Evolutionary conservation across 2,113 vertebrate species (phyloP).

Genomic region (Triplophysa siluroides): DNA sequence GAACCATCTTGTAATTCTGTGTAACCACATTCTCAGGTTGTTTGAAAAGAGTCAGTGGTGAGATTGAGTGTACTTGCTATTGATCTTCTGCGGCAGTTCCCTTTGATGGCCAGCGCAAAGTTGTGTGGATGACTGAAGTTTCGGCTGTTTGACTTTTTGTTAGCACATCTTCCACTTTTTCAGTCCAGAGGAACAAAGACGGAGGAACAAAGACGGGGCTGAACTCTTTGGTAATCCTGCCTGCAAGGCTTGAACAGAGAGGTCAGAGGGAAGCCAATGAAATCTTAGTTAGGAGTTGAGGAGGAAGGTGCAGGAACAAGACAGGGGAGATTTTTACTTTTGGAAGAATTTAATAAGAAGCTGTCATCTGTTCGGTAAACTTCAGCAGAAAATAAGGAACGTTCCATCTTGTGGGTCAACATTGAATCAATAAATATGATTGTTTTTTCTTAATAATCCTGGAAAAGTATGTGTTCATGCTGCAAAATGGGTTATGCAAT

Average conservation of each 20-base stretch:
- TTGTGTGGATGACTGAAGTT: conserved; percentile 69
- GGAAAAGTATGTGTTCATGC: conserved; percentile 62
- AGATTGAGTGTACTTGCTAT: conserved; percentile 39
- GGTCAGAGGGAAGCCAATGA: conserved; percentile 74
- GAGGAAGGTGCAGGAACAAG: conserved; percentile 59
- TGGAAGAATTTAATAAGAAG: conserved; percentile 71
- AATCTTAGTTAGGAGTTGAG: conserved; percentile 69
- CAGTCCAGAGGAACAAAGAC: conserved; percentile 69
- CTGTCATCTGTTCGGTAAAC: conserved; percentile 5
- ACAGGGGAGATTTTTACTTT: conserved; percentile 66
- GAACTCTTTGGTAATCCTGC: conserved; percentile 76
- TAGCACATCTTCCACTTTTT: conserved; percentile 68
- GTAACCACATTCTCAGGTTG: conserved; percentile 15
- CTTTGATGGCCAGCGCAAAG: conserved; percentile 29
- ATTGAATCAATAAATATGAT: too few relatives aligned
- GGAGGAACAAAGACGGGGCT: conserved; percentile 33
- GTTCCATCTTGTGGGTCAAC: background rate
- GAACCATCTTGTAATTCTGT: conserved; percentile 32
- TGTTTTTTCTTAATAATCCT: conserved; percentile 61
- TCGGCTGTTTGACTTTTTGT: conserved; percentile 76
- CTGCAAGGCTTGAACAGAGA: conserved; percentile 69
- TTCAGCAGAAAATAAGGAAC: background rate
- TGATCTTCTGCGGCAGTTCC: conserved; percentile 42
- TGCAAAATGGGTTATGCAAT: conserved; percentile 30
- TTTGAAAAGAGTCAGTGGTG: conserved; percentile 33